These are phyloP conservation scores for Chrysolina americana DNA, from an alignment of 2,888 invertebrate genomes.

Conservation along the genomic window DNA sequence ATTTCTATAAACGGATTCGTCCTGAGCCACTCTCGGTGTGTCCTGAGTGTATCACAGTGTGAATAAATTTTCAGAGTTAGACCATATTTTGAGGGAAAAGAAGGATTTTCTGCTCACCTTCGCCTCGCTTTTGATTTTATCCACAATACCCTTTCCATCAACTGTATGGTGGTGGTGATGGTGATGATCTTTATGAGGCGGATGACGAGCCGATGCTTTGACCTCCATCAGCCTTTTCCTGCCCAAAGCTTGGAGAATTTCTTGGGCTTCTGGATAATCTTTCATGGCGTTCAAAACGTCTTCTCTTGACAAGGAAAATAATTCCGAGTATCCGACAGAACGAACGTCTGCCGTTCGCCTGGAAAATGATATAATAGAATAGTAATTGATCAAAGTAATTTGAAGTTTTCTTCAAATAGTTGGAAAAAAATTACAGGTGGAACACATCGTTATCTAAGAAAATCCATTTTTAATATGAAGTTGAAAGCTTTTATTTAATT, in stretches of 20 bases:
- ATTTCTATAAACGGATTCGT: too few species aligned
- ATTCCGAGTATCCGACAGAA: slow-evolving; percentile 95
- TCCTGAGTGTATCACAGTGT: too few species aligned
- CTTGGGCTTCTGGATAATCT: slow-evolving; percentile 97
- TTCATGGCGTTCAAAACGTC: slow-evolving; percentile 96
- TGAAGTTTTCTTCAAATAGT: too few species aligned
- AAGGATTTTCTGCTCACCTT: slow-evolving; percentile 69
- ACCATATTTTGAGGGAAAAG: too few species aligned
- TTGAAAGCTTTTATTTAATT: too few species aligned
- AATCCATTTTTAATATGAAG: too few species aligned
- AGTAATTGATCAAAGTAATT: not conserved
- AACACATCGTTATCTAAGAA: too few species aligned
- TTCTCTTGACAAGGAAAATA: slow-evolving; percentile 94
- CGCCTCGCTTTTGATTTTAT: slow-evolving; percentile 87
- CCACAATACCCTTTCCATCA: slow-evolving; percentile 79
- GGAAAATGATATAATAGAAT: slow-evolving; percentile 39
- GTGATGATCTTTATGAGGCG: slow-evolving; percentile 60
- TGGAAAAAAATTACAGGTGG: too few species aligned
- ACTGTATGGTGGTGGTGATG: slow-evolving; percentile 57
- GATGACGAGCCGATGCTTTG: slow-evolving; percentile 67
- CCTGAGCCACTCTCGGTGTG: too few species aligned
- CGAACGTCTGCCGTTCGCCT: slow-evolving; percentile 96
- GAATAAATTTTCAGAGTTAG: too few species aligned
- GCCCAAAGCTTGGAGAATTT: slow-evolving; percentile 91
- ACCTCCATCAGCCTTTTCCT: slow-evolving; percentile 91